Evolutionary conservation across 53 echinoderm and acorn worm genomes (phyloP).

Genomic region (Zoroaster sp.): DNA sequence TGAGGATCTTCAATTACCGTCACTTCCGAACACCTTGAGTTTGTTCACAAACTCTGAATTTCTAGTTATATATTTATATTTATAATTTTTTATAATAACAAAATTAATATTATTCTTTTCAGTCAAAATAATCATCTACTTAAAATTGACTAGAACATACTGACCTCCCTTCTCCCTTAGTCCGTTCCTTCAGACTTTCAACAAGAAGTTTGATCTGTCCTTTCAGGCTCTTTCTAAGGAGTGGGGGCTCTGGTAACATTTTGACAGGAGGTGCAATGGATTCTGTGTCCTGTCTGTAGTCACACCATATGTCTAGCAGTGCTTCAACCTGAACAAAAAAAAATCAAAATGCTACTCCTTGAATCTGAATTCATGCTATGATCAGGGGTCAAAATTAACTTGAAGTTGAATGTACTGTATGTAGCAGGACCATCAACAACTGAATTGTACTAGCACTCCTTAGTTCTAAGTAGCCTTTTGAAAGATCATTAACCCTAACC

Average conservation of each 20-base stretch:
- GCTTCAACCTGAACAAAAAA: constrained; percentile 68
- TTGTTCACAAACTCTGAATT: too few relatives aligned
- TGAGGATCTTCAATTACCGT: too few relatives aligned
- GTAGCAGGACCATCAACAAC: too few relatives aligned
- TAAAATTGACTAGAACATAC: too few relatives aligned
- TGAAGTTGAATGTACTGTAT: background rate
- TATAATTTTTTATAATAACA: too few relatives aligned
- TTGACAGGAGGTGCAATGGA: background rate
- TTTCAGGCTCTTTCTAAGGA: constrained; percentile 78
- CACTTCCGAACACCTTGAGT: too few relatives aligned
- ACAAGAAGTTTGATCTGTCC: constrained; percentile 85
- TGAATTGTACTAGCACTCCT: too few relatives aligned
- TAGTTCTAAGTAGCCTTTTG: too few relatives aligned
- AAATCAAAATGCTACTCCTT: background rate
- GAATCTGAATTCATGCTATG: background rate
- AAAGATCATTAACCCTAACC: too few relatives aligned
- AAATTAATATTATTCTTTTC: too few relatives aligned
- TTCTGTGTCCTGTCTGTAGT: constrained; percentile 74
- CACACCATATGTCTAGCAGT: constrained; percentile 93
- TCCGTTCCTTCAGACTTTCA: constrained; percentile 82
- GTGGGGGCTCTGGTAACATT: constrained; percentile 81
- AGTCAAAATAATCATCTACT: too few relatives aligned
- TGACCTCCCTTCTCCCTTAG: constrained; percentile 73
- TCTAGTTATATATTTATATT: too few relatives aligned
- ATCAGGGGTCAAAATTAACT: background rate